Conservation (phyloP, 1,140 invertebrate species). For the Patella vulgata region DNA sequence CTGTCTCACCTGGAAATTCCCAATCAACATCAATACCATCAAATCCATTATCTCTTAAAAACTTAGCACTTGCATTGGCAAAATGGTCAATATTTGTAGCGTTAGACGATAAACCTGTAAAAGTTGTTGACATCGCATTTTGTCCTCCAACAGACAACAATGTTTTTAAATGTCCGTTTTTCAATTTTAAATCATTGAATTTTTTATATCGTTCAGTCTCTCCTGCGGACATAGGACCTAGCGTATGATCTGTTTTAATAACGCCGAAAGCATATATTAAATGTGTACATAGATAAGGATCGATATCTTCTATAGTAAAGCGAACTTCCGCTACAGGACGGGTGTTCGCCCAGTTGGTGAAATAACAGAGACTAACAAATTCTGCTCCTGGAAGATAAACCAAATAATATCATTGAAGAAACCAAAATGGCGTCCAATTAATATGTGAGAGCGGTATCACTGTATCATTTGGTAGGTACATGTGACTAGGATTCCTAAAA, state of each 20-base stretch:
- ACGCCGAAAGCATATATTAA: constrained; percentile 90
- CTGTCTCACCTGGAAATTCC: constrained; percentile 54
- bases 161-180: constrained; percentile 77
- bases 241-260: constrained; percentile 66
- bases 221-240: background rate
- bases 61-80: constrained; percentile 75
- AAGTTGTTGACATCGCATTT: constrained; percentile 7
- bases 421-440: no score
- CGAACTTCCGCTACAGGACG: constrained; percentile 81
- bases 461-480: no score
- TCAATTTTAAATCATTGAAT: constrained; percentile 81
- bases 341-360: constrained; percentile 93
- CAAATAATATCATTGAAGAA: no score
- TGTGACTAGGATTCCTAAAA: no score
- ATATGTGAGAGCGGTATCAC: no score
- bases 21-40: constrained; percentile 52
- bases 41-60: constrained; percentile 80
- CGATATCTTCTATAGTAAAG: constrained; percentile 88
- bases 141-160: constrained; percentile 46
- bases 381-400: constrained; percentile 22
- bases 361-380: constrained; percentile 79
- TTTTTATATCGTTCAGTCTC: constrained; percentile 9
- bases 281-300: constrained; percentile 88
- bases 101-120: constrained; percentile 20
- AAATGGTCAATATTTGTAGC: constrained; percentile 36